Conservation (phyloP, 1,140 invertebrate species). For the Asbolus verrucosus region DNA sequence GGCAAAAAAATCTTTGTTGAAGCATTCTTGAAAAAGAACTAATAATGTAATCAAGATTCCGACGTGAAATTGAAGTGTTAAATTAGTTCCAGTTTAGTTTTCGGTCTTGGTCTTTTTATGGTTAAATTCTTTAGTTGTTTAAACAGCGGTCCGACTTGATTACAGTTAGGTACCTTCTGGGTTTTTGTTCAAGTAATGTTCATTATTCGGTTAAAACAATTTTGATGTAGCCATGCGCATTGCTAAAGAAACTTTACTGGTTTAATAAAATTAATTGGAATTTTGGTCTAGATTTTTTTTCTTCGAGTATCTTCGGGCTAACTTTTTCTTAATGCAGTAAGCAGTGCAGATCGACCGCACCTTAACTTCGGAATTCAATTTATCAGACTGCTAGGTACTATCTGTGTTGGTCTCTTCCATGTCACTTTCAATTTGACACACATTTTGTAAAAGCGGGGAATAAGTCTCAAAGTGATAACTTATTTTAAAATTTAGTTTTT, state of each 20-base stretch:
- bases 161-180: constrained; percentile 13
- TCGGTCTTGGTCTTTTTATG: no score
- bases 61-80: neutral
- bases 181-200: constrained; percentile 12
- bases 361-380: constrained; percentile 20
- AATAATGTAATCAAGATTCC: constrained; percentile 12
- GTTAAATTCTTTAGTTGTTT: neutral
- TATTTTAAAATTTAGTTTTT: no score
- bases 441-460: neutral
- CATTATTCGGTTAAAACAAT: neutral
- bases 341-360: constrained; percentile 20
- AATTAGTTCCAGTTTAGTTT: neutral
- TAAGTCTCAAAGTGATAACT: neutral
- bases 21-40: no score
- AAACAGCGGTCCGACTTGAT: neutral
- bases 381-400: neutral
- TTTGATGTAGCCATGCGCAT: neutral
- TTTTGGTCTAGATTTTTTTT: constrained; percentile 26
- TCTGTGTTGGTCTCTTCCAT: neutral
- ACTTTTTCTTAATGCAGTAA: constrained; percentile 4
- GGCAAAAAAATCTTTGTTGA: no score
- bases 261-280: constrained; percentile 9
- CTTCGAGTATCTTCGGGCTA: neutral
- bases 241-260: neutral
- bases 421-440: constrained; percentile 22